Evolutionary conservation across 2,113 vertebrate species (phyloP), one percentile per base, ranked within the genome.

Genomic region (Pionites leucogaster): DNA sequence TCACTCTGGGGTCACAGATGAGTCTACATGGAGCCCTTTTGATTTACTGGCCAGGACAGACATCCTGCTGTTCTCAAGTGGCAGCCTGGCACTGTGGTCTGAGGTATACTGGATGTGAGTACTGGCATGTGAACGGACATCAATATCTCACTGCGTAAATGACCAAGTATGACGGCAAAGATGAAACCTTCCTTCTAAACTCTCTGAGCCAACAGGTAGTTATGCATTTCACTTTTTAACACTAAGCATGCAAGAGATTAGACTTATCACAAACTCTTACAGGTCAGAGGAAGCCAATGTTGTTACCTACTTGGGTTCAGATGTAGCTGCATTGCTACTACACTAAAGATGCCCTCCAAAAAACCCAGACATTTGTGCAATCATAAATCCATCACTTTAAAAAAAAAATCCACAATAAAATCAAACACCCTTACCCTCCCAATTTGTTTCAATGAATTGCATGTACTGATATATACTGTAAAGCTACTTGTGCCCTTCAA

Each of bases 401-500:
- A 6, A 62, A 72, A 78, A 37, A 67, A 35, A 9, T 10, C 22
- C 3, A 4, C 22, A 86, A 64, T 39, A 60, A 88, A 82, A 69
- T 60, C 33, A 88, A 77, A 71, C 4, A 60, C 23, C 31, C 8
- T 70, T 46, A 55, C 64, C 42, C 41, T 55, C 68, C 57, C 57
- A 50, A 47, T 60, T 53, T 59, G 28, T 44, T 62, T 47, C 80
- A 65, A 12, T 62, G 25, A 78, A 50, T 37, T 46, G 35, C 0
- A 3, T n/a, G 25, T 52, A 69, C 27, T 31, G 24, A 15, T 85
- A 23, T 78, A 25, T 29, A 78, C 14, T n/a, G 49, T 18, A 75
- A 93, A 94, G 69, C 60, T 64, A 92, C 25, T 55, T 90, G 57
- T 17, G 28, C 47, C 71, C 81, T 91, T 90, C 59, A 87, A 81